Evolutionary conservation across 2,888 invertebrate species (phyloP).

Genomic region (Carabus problematicus): DNA sequence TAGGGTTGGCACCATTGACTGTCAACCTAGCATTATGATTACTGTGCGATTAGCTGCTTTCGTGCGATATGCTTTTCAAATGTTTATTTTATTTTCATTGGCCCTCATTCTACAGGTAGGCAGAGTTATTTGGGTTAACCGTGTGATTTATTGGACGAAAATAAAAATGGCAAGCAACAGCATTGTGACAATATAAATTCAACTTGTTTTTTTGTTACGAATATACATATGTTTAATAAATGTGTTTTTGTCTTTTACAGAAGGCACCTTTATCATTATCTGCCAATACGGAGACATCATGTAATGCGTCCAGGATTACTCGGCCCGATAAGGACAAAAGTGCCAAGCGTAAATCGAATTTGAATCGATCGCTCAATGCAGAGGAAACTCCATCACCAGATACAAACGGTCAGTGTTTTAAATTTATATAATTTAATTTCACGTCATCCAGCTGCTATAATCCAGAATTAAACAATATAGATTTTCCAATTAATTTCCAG

Average conservation of each 20-base stretch:
- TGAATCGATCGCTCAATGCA: constrained; percentile 64
- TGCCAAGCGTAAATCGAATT: constrained; percentile 70
- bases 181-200: constrained; percentile 8
- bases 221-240: constrained; percentile 18
- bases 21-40: constrained; percentile 19
- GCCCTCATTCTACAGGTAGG: constrained; percentile 24
- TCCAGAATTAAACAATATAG: too few relatives aligned
- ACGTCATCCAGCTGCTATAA: too few relatives aligned
- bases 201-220: constrained; percentile 3
- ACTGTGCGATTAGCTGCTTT: constrained; percentile 7
- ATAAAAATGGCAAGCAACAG: background rate
- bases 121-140: background rate
- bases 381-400: constrained; percentile 57
- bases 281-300: constrained; percentile 47
- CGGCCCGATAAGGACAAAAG: constrained; percentile 67
- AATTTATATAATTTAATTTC: background rate
- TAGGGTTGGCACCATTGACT: constrained; percentile 16
- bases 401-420: constrained; percentile 49
- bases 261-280: constrained; percentile 51
- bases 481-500: too few relatives aligned
- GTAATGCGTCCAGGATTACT: constrained; percentile 54
- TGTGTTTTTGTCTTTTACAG: constrained; percentile 50
- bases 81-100: constrained; percentile 17
- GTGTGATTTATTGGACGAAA: constrained; percentile 2
- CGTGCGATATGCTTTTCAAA: constrained; percentile 17